Evolutionary conservation across 1,140 invertebrate genomes (phyloP), one percentile per base, ranked within the genome.

Genomic region (Xylocopa sonorina): DNA sequence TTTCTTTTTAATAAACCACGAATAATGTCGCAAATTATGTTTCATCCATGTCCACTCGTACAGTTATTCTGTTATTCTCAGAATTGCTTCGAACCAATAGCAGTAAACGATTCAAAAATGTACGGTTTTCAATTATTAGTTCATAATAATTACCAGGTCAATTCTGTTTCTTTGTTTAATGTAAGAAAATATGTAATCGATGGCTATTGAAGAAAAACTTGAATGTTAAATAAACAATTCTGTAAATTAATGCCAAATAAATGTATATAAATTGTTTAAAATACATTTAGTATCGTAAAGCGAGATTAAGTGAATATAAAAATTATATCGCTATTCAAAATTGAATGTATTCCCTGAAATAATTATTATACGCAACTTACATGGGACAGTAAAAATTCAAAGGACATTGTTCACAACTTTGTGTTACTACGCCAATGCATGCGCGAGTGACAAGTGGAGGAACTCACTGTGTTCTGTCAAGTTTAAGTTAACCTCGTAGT

Each of bases 341-440:
- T 68, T 14, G 24, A 53, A 9, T 48, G 38, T 18, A 10, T 16
- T 53, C 10, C 14, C 10, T 14, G 27, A 9, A 29, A 50, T 50
- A 18, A 48, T n/a, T n/a, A n/a, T n/a, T n/a, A n/a, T n/a, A n/a
- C n/a, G n/a, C n/a, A n/a, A 21, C 1, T 1, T 58, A n/a, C 12
- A 32, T 21, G 18, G 18, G 12, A 18, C 21, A 16, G 16, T 32
- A 34, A 16, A 14, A 18, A 57, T 16, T 43, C 21, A n/a, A 57
- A 48, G n/a, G 18, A 1, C 24, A n/a, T 46, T 41, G 32, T 46
- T 21, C 34, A 3, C 41, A 46, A 50, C 48, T 58, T 80, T 3
- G 18, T 12, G 4, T 50, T 29, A 73, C 18, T 63, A 85, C 75
- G 67, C 60, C 64, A 58, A 53, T 84, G 71, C 24, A 43, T 50